A percentile compares a stretch with the other conserved stretches of the same genome.
Conservation (phyloP, 1,140 invertebrate genomes). For the Hesperophylax magnus region DNA sequence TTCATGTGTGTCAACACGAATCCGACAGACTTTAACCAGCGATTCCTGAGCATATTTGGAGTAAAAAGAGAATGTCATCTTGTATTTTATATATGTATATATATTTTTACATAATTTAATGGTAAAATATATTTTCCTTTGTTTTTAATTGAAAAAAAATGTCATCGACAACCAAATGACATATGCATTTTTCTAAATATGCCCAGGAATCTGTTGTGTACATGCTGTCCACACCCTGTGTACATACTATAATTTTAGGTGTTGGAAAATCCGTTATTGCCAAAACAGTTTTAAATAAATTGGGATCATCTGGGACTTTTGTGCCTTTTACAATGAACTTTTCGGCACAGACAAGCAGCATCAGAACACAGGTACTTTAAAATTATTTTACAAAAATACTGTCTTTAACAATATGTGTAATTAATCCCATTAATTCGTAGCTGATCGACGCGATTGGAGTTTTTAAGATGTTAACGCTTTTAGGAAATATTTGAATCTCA, state of each 20-base stretch:
- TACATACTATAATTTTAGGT: constrained; percentile 69
- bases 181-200: too few relatives aligned
- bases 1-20: too few relatives aligned
- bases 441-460: neutral
- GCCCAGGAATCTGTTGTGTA: too few relatives aligned
- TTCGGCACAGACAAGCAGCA: constrained; percentile 89
- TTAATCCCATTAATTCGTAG: neutral
- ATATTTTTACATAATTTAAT: too few relatives aligned
- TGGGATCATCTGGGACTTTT: constrained; percentile 74
- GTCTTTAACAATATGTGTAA: neutral
- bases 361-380: constrained; percentile 73
- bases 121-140: neutral
- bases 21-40: too few relatives aligned
- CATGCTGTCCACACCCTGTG: neutral
- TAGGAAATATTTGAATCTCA: constrained; percentile 85
- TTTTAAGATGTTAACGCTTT: neutral
- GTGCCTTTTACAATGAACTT: constrained; percentile 87
- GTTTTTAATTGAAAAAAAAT: too few relatives aligned
- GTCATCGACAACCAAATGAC: neutral
- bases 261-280: constrained; percentile 91
- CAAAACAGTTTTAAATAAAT: constrained; percentile 78
- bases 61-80: too few relatives aligned
- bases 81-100: too few relatives aligned
- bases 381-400: neutral
- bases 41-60: too few relatives aligned